Evolutionary conservation across 2,113 vertebrate genomes (phyloP).

Genomic region (Equus przewalskii): DNA sequence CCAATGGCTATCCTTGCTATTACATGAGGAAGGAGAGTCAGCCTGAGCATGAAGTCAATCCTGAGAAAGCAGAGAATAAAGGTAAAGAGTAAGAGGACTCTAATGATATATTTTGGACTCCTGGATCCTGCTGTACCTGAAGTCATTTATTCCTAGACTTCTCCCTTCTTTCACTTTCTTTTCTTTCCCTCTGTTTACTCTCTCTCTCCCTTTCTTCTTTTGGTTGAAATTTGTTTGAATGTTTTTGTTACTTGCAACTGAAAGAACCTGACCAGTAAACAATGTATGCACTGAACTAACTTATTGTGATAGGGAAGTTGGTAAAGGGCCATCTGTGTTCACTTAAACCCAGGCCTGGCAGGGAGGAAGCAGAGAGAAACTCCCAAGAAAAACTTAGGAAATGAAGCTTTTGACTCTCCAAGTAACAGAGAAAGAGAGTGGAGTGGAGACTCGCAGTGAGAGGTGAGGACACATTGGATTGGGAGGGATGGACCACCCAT

Average conservation of each 20-base stretch:
- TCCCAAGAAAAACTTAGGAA: background rate
- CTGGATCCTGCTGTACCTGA: background rate
- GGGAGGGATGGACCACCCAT: background rate
- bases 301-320: background rate
- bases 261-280: background rate
- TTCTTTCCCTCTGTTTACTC: too few relatives aligned
- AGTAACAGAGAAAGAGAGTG: background rate
- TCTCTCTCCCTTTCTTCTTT: background rate
- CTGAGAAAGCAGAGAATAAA: background rate
- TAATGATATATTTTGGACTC: background rate
- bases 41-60: background rate
- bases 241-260: background rate
- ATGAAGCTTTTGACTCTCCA: background rate
- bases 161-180: too few relatives aligned
- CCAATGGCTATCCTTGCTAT: background rate
- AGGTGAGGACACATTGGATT: background rate
- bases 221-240: background rate
- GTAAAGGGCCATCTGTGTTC: background rate
- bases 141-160: background rate
- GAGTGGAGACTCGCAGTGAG: background rate
- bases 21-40: background rate
- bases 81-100: background rate
- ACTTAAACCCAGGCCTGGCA: background rate
- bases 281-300: background rate
- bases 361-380: constrained; percentile 31